These are phyloP conservation scores for Actinia tenebrosa DNA, from an alignment of 64 coral and sea anemone species.

Conservation along the genomic window DNA sequence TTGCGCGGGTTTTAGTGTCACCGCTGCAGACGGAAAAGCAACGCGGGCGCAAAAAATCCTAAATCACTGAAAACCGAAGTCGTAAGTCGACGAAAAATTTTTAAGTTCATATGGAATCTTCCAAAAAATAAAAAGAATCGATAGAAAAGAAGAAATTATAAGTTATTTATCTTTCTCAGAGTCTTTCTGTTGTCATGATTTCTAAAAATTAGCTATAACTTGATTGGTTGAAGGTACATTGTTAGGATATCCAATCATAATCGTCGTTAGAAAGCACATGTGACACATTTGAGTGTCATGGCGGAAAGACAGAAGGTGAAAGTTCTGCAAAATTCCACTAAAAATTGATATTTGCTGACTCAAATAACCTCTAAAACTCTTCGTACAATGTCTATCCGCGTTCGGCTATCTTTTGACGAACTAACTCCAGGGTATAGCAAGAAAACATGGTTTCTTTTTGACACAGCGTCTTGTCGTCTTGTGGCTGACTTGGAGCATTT, in stretches of 20 bases:
- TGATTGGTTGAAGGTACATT: background rate
- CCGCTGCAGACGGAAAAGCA: background rate
- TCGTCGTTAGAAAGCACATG: background rate
- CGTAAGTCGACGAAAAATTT: background rate
- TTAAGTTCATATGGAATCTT: too few relatives aligned
- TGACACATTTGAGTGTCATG: background rate
- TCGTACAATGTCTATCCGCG: background rate
- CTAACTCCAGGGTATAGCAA: background rate
- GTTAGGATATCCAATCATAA: background rate
- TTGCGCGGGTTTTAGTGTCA: background rate
- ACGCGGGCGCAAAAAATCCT: background rate
- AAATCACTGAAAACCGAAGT: background rate
- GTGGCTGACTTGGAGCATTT: conserved; percentile 21
- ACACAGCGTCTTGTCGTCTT: conserved; percentile 6
- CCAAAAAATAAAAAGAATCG: too few relatives aligned
- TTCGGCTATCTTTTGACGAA: conserved; percentile 11
- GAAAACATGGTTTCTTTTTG: conserved; percentile 4
- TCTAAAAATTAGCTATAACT: too few relatives aligned
- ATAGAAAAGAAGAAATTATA: too few relatives aligned
- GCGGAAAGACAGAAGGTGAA: background rate
- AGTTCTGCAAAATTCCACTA: background rate
- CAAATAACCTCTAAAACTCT: background rate
- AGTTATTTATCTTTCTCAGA: too few relatives aligned
- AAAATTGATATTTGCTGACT: background rate
- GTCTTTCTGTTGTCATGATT: too few relatives aligned